phyloP scores from a whole-genome alignment of 2,888 invertebrate genomes.

The Altica lythri region DNA sequence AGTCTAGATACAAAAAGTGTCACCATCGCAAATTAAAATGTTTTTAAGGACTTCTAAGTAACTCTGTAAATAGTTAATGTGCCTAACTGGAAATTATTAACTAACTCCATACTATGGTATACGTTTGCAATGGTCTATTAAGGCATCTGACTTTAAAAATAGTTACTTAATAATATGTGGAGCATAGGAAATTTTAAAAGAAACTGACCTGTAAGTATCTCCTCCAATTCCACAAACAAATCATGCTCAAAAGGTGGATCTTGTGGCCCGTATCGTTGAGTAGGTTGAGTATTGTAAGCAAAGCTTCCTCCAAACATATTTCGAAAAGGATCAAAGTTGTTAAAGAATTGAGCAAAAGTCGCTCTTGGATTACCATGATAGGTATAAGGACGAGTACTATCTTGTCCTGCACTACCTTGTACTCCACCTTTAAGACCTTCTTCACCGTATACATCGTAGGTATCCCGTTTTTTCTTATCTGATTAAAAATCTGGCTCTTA shows the following conservation, averaged over 20 bases:
- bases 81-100: too few species aligned
- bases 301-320: slow-evolving; percentile 70
- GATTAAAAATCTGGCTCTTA: background rate
- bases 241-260: slow-evolving; percentile 90
- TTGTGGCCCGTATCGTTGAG: too few species aligned
- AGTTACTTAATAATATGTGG: too few species aligned
- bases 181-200: too few species aligned
- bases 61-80: too few species aligned
- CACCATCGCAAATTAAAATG: too few species aligned
- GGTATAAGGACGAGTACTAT: slow-evolving; percentile 73
- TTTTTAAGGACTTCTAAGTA: too few species aligned
- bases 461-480: slow-evolving; percentile 91
- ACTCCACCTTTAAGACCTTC: slow-evolving; percentile 83
- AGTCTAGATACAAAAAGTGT: too few species aligned
- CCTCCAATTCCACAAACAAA: slow-evolving; percentile 86
- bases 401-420: slow-evolving; percentile 55
- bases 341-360: slow-evolving; percentile 96
- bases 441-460: slow-evolving; percentile 90
- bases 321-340: slow-evolving; percentile 88
- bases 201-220: slow-evolving; percentile 75
- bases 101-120: too few species aligned
- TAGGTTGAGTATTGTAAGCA: slow-evolving; percentile 9
- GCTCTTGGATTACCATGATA: slow-evolving; percentile 94
- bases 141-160: too few species aligned
- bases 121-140: too few species aligned